Percentiles rank a stretch among this genome's conserved stretches.
Conservation (phyloP, 2,113 vertebrate species). For the Dipodomys ordii region DNA sequence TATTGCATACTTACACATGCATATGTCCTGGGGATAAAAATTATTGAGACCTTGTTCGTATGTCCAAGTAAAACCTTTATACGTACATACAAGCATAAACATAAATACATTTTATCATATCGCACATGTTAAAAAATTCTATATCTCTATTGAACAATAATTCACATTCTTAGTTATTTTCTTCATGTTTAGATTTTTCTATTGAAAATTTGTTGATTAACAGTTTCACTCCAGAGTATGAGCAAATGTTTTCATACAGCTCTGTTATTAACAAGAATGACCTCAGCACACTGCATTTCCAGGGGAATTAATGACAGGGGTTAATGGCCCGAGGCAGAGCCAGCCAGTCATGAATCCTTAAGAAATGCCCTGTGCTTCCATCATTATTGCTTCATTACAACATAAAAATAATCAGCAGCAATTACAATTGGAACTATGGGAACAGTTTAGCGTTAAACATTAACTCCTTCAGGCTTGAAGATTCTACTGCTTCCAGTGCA, state of each 20-base stretch:
- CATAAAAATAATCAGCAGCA: constrained; percentile 83
- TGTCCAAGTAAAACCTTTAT: not conserved
- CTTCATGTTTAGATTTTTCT: constrained; percentile 44
- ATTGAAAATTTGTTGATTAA: constrained; percentile 67
- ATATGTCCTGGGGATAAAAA: not conserved
- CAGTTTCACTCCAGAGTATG: constrained; percentile 66
- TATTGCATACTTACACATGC: not conserved
- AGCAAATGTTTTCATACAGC: constrained; percentile 75
- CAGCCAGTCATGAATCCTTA: constrained; percentile 82
- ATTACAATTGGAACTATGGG: constrained; percentile 70
- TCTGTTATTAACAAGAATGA: constrained; percentile 82
- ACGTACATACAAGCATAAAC: not conserved
- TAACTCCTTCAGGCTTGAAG: constrained; percentile 70
- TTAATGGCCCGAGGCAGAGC: constrained; percentile 81
- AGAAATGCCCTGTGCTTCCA: constrained; percentile 81
- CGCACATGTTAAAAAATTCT: not conserved
- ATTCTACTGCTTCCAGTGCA: not conserved
- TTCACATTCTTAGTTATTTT: constrained; percentile 23
- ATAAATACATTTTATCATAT: not conserved
- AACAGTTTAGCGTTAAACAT: constrained; percentile 69
- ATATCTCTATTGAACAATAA: constrained; percentile 3
- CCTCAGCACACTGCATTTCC: constrained; percentile 77
- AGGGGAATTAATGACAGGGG: constrained; percentile 80
- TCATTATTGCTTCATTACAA: constrained; percentile 84
- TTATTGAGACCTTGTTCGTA: not conserved